A percentile compares a stretch with the other conserved stretches of the same genome.
These are phyloP conservation scores for Chironomus tepperi DNA, from an alignment of 1,140 invertebrate species.

Conservation along the genomic window DNA sequence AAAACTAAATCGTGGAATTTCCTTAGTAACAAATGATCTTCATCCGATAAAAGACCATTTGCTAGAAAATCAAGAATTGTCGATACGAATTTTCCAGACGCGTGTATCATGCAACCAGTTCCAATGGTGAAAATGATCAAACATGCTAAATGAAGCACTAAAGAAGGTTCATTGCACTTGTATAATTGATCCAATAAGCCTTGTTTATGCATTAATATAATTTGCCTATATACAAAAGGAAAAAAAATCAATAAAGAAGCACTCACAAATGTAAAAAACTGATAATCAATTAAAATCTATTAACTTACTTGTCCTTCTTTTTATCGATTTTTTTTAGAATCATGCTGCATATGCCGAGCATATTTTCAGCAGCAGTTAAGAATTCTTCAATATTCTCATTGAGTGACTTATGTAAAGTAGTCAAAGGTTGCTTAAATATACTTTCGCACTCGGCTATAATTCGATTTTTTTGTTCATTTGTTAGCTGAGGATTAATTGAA, in stretches of 20 bases:
- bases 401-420: conserved; percentile 53
- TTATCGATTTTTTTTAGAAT: conserved; percentile 81
- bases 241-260: conserved; percentile 10
- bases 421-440: conserved; percentile 53
- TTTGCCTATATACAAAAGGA: conserved; percentile 38
- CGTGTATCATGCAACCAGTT: conserved; percentile 75
- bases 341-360: conserved; percentile 67
- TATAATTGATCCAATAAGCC: conserved; percentile 70
- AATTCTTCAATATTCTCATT: conserved; percentile 66
- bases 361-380: conserved; percentile 57
- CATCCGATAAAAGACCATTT: conserved; percentile 53
- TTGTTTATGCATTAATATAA: conserved; percentile 69
- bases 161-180: conserved; percentile 62
- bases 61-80: conserved; percentile 62
- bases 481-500: conserved; percentile 43
- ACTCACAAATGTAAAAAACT: no score
- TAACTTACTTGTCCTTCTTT: conserved; percentile 63
- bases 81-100: conserved; percentile 84
- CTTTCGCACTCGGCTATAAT: conserved; percentile 49
- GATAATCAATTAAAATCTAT: conserved; percentile 26
- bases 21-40: conserved; percentile 52
- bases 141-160: conserved; percentile 71
- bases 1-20: conserved; percentile 61
- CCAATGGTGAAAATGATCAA: conserved; percentile 73
- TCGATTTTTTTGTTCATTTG: conserved; percentile 53